These are phyloP conservation scores for Pitangus sulphuratus DNA, from an alignment of 2,797 vertebrate species.

Conservation along the genomic window DNA sequence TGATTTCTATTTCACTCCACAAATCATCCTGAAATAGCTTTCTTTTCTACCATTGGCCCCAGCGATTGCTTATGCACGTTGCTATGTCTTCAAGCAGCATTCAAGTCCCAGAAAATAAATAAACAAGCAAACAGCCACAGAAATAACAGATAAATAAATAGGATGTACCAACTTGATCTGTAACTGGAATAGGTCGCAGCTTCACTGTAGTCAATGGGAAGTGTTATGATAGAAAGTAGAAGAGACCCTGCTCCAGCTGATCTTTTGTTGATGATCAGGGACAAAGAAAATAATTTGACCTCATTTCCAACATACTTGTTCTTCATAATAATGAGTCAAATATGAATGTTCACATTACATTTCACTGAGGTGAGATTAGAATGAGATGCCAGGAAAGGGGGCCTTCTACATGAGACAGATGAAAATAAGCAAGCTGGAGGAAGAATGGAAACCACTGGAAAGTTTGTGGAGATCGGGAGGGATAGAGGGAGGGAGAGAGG, in stretches of 20 bases:
- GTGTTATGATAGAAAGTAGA: neutral
- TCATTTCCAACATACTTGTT: neutral
- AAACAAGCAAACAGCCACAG: neutral
- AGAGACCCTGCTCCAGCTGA: neutral
- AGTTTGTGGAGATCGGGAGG: neutral
- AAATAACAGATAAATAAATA: neutral
- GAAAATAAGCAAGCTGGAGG: neutral
- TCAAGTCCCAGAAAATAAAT: neutral
- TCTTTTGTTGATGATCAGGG: neutral
- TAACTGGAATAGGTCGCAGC: neutral
- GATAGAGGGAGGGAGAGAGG: neutral
- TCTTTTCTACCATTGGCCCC: constrained; percentile 29
- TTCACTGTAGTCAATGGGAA: neutral
- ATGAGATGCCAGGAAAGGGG: neutral
- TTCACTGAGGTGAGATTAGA: neutral
- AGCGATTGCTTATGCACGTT: constrained; percentile 26
- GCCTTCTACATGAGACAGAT: neutral
- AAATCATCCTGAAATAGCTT: constrained; percentile 52
- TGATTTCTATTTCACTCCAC: neutral
- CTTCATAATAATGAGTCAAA: neutral
- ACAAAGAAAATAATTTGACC: neutral
- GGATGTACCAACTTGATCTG: neutral
- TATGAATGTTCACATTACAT: neutral
- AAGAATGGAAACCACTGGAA: neutral
- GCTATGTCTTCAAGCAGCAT: constrained; percentile 28